A percentile compares a stretch with the other conserved stretches of the same genome.
These are phyloP conservation scores for Rhyacophila brunnea DNA, from an alignment of 1,140 invertebrate genomes.

Conservation along the genomic window DNA sequence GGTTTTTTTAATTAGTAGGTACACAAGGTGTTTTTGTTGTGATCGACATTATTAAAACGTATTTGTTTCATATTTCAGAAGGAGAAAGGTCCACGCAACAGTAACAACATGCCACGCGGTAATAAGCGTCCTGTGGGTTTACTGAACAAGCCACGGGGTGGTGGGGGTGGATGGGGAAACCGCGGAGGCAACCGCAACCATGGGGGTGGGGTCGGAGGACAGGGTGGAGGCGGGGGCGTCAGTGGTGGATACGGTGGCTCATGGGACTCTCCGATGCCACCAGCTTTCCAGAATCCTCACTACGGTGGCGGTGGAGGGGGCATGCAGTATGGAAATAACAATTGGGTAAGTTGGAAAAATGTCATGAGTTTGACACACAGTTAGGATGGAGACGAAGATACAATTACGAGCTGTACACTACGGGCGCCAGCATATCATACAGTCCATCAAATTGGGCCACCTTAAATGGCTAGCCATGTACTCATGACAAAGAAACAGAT, in stretches of 20 bases:
- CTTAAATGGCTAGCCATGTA: no score
- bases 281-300: background rate
- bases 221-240: constrained; percentile 10
- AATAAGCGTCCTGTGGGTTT: background rate
- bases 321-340: background rate
- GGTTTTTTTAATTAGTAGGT: no score
- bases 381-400: no score
- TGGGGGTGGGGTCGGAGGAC: constrained; percentile 11
- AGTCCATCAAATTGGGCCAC: no score
- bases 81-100: no score
- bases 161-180: constrained; percentile 5
- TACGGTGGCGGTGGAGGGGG: background rate
- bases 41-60: no score
- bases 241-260: constrained; percentile 8
- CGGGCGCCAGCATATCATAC: no score
- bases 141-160: constrained; percentile 5
- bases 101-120: background rate
- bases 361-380: no score
- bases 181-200: constrained; percentile 15
- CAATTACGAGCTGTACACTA: no score
- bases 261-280: constrained; percentile 6
- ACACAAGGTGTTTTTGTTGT: no score
- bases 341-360: background rate
- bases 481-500: no score
- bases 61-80: no score